Evolutionary conservation across 2,113 vertebrate species (phyloP).

Genomic region (Salvelinus sp.): DNA sequence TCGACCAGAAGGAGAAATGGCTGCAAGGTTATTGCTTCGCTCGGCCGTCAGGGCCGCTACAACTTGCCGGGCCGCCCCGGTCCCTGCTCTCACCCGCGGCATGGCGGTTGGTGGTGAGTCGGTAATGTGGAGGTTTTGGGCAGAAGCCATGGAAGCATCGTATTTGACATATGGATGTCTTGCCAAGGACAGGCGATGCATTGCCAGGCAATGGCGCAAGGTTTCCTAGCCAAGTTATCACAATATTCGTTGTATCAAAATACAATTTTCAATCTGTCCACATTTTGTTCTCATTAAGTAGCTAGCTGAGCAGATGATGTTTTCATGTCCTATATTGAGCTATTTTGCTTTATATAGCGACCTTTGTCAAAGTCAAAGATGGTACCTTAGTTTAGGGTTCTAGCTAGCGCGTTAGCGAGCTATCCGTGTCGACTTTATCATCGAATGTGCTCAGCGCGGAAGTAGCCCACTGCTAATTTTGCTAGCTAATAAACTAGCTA

Average conservation of each 20-base stretch:
- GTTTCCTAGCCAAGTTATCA: not conserved
- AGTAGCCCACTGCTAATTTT: too few relatives aligned
- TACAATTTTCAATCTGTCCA: too few relatives aligned
- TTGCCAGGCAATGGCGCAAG: not conserved
- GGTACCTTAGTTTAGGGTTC: too few relatives aligned
- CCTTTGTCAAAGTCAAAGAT: too few relatives aligned
- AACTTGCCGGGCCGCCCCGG: constrained; percentile 32
- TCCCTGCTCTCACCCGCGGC: constrained; percentile 41
- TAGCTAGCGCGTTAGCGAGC: too few relatives aligned
- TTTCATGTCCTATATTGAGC: too few relatives aligned
- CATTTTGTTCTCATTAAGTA: not conserved
- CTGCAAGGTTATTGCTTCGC: constrained; percentile 75
- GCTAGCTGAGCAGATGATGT: too few relatives aligned
- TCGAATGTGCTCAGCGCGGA: too few relatives aligned
- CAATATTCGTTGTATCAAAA: too few relatives aligned
- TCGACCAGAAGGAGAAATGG: constrained; percentile 59
- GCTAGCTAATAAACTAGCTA: too few relatives aligned
- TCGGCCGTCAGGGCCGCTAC: constrained; percentile 54
- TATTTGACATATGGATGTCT: not conserved
- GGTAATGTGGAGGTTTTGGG: not conserved
- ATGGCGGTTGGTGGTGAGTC: constrained; percentile 70
- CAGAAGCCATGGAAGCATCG: not conserved
- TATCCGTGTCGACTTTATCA: too few relatives aligned
- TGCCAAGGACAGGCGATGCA: constrained; percentile 33
- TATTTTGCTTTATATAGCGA: too few relatives aligned